These are phyloP conservation scores for Helarctos malayanus DNA, from an alignment of 2,797 vertebrate genomes.

Conservation along the genomic window DNA sequence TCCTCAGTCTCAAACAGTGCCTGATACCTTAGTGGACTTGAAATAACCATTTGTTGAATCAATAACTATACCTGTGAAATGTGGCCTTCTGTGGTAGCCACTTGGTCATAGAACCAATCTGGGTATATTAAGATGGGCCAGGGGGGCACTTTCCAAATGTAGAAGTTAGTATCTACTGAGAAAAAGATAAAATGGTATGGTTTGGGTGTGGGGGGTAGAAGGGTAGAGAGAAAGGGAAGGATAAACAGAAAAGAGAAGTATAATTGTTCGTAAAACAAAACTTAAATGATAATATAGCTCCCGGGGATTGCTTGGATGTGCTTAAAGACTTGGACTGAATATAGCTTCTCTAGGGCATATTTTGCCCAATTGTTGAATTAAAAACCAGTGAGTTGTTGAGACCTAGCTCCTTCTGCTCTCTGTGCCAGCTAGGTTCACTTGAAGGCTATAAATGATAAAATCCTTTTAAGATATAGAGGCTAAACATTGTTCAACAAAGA, in stretches of 20 bases:
- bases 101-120: neutral
- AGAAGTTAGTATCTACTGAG: neutral
- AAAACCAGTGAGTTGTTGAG: neutral
- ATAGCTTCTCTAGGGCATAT: neutral
- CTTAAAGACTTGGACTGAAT: constrained; percentile 13
- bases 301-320: neutral
- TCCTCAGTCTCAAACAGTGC: neutral
- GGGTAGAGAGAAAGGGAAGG: neutral
- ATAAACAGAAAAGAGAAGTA: neutral
- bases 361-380: constrained; percentile 16
- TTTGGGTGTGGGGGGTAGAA: neutral
- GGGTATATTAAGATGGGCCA: neutral
- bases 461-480: constrained; percentile 23
- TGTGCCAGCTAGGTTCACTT: constrained; percentile 58
- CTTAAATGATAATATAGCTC: constrained; percentile 13
- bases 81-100: neutral
- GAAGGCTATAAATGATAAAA: constrained; percentile 56
- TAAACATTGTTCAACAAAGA: neutral
- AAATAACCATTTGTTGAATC: neutral
- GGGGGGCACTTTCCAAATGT: neutral
- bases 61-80: neutral
- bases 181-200: neutral
- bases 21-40: neutral
- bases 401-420: neutral
- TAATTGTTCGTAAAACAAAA: neutral